These are phyloP conservation scores for Scyliorhinus canicula DNA, from an alignment of 2,797 vertebrate species.

Conservation along the genomic window DNA sequence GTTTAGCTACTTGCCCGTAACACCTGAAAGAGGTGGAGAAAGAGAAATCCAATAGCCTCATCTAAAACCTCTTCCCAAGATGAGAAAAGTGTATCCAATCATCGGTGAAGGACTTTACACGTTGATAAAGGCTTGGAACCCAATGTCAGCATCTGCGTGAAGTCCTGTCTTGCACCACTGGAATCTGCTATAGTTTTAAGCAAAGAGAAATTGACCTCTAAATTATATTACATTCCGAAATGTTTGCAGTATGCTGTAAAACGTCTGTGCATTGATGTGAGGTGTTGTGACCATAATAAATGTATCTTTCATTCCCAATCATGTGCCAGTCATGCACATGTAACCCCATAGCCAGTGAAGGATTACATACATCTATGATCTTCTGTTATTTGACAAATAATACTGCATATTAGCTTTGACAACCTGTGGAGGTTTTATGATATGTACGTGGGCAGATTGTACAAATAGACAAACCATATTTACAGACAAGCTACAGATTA, in stretches of 20 bases:
- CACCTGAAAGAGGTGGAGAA: neutral
- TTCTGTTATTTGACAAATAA: slow-evolving; percentile 31
- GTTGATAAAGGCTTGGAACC: neutral
- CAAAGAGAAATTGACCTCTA: neutral
- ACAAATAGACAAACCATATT: neutral
- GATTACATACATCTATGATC: neutral
- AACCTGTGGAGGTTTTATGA: neutral
- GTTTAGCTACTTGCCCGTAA: neutral
- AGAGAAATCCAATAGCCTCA: neutral
- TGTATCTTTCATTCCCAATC: neutral
- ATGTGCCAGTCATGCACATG: neutral
- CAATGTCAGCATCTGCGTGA: neutral
- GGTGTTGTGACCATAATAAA: neutral
- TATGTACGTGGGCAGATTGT: neutral
- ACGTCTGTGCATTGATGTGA: neutral
- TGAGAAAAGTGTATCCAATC: neutral
- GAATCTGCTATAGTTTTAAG: neutral
- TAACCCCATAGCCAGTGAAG: neutral
- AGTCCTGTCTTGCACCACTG: neutral
- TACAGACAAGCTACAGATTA: neutral
- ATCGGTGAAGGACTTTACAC: neutral
- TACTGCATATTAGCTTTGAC: neutral
- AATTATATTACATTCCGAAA: neutral
- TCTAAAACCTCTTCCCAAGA: neutral
- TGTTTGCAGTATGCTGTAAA: neutral